phyloP scores from a whole-genome alignment of 1,140 invertebrate genomes.

The Aphelinus certus region DNA sequence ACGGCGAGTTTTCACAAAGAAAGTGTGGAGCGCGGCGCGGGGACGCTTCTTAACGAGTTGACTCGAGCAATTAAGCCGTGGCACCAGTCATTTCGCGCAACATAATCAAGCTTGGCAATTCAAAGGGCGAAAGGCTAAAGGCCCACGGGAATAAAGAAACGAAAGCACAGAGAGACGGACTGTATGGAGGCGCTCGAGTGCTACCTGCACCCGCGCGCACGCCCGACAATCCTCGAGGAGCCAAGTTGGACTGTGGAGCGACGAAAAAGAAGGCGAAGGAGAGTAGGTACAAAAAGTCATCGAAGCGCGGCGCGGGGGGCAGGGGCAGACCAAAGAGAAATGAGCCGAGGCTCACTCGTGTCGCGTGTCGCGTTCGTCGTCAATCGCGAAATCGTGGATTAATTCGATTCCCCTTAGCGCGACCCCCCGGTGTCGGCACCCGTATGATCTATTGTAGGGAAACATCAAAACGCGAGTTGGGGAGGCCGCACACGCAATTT shows the following conservation, averaged over 20 bases:
- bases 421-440: slow-evolving; percentile 18
- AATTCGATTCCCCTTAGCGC: slow-evolving; percentile 30
- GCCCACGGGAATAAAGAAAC: not conserved
- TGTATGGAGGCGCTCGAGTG: not conserved
- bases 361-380: slow-evolving; percentile 34
- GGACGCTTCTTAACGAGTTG: slow-evolving; percentile 28
- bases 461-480: slow-evolving; percentile 29
- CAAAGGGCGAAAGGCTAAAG: slow-evolving; percentile 7
- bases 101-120: slow-evolving; percentile 29
- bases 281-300: slow-evolving; percentile 18
- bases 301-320: slow-evolving; percentile 6
- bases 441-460: slow-evolving; percentile 38
- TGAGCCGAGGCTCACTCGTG: slow-evolving; percentile 17
- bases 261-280: not conserved
- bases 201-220: not conserved
- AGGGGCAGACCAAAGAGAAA: not conserved
- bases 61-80: slow-evolving; percentile 36
- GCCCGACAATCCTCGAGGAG: slow-evolving; percentile 20
- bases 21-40: slow-evolving; percentile 8
- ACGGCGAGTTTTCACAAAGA: slow-evolving; percentile 15
- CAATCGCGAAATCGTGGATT: slow-evolving; percentile 33
- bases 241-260: not conserved
- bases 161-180: not conserved
- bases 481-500: slow-evolving; percentile 1
- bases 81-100: slow-evolving; percentile 22